These are phyloP conservation scores for Aldrovandia affinis DNA, from an alignment of 2,797 vertebrate species.

Conservation along the genomic window DNA sequence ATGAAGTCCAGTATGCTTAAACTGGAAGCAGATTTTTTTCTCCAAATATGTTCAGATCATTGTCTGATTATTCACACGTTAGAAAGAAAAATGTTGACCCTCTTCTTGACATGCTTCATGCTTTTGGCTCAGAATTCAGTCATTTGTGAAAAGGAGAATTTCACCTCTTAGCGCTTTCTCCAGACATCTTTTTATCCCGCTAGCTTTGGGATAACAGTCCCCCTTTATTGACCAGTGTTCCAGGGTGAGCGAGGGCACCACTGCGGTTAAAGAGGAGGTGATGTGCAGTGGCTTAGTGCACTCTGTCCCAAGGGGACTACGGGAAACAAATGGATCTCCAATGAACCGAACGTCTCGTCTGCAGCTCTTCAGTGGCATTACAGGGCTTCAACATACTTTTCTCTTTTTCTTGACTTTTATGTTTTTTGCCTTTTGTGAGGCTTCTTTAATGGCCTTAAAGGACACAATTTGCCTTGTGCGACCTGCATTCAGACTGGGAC, in stretches of 20 bases:
- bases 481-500: too few relatives aligned
- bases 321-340: conserved; percentile 77
- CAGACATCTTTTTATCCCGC: background rate
- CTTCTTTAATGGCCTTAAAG: too few relatives aligned
- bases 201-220: conserved; percentile 44
- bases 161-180: background rate
- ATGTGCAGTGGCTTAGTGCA: conserved; percentile 69
- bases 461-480: too few relatives aligned
- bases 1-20: background rate
- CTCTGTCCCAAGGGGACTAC: conserved; percentile 65
- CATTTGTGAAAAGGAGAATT: background rate
- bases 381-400: too few relatives aligned
- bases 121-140: background rate
- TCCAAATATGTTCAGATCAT: background rate
- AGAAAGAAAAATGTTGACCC: conserved; percentile 10
- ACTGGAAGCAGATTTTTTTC: background rate
- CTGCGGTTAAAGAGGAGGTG: conserved; percentile 71
- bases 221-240: conserved; percentile 56
- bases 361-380: conserved; percentile 64
- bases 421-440: too few relatives aligned
- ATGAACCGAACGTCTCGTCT: conserved; percentile 76
- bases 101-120: conserved; percentile 42
- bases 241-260: conserved; percentile 68
- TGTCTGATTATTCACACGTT: background rate
- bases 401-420: too few relatives aligned